phyloP scores from a whole-genome alignment of 2,113 vertebrate species.

The Climacteris rufus region DNA sequence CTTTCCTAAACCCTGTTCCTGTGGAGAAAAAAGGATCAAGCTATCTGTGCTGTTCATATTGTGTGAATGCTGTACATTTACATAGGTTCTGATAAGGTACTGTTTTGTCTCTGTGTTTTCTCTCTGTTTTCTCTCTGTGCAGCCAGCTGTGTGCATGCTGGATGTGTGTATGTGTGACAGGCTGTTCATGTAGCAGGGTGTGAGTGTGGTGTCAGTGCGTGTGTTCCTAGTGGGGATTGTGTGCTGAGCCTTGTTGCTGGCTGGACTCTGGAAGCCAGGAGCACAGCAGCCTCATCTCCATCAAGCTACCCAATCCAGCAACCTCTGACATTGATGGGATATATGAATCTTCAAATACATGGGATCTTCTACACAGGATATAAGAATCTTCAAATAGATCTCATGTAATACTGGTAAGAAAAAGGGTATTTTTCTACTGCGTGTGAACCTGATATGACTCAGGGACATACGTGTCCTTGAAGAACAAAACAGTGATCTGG shows the following conservation, averaged over 20 bases:
- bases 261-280: background rate
- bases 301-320: background rate
- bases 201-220: fast-evolving
- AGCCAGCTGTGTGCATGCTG: background rate
- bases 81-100: background rate
- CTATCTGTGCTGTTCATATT: background rate
- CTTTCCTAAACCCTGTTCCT: background rate
- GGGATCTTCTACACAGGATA: too few species aligned
- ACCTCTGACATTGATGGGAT: background rate
- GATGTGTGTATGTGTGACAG: background rate
- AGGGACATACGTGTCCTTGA: background rate
- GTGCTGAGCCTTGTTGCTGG: fast-evolving
- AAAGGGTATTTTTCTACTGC: background rate
- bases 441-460: background rate
- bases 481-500: background rate
- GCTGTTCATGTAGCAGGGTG: background rate
- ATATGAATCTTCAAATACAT: background rate
- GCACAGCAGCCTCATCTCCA: background rate
- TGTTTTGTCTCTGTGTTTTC: background rate
- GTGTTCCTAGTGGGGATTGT: fast-evolving
- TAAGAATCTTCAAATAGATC: background rate
- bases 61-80: background rate
- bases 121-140: background rate
- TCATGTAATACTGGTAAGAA: background rate
- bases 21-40: background rate